Percentiles rank a stretch among this genome's conserved stretches.
phyloP scores from a whole-genome alignment of 2,113 vertebrate genomes.

The Nematolebias whitei region DNA sequence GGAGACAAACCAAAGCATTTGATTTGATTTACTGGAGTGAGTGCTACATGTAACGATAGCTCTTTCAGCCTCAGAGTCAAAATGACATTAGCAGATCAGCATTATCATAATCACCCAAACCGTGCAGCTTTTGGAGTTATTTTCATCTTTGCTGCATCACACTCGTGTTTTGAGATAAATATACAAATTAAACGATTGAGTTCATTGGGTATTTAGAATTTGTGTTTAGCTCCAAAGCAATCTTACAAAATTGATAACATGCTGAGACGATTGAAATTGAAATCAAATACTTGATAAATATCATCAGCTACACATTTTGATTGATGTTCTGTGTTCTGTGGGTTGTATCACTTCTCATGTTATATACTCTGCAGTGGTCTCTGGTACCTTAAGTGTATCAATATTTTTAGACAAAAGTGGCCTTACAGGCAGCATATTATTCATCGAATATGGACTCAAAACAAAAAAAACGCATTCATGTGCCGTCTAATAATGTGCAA shows the following conservation, averaged over 20 bases:
- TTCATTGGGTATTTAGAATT: conserved; percentile 58
- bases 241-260: conserved; percentile 29
- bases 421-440: too few species aligned
- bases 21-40: conserved; percentile 74
- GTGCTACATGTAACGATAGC: conserved; percentile 67
- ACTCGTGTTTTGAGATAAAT: conserved; percentile 50
- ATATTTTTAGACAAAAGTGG: too few species aligned
- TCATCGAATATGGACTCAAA: too few species aligned
- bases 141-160: conserved; percentile 72
- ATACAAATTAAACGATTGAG: conserved; percentile 45
- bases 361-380: too few species aligned
- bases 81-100: conserved; percentile 71
- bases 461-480: too few species aligned
- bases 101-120: conserved; percentile 77
- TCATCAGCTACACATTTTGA: conserved; percentile 1
- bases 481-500: too few species aligned
- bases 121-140: conserved; percentile 65
- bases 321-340: neutral
- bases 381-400: too few species aligned
- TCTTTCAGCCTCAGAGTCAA: conserved; percentile 67
- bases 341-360: too few species aligned
- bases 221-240: conserved; percentile 22
- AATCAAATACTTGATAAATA: conserved; percentile 3
- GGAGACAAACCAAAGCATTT: conserved; percentile 73
- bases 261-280: conserved; percentile 24